Evolutionary conservation across 2,888 invertebrate genomes (phyloP).

Genomic region (Disparrhopalites patrizii): DNA sequence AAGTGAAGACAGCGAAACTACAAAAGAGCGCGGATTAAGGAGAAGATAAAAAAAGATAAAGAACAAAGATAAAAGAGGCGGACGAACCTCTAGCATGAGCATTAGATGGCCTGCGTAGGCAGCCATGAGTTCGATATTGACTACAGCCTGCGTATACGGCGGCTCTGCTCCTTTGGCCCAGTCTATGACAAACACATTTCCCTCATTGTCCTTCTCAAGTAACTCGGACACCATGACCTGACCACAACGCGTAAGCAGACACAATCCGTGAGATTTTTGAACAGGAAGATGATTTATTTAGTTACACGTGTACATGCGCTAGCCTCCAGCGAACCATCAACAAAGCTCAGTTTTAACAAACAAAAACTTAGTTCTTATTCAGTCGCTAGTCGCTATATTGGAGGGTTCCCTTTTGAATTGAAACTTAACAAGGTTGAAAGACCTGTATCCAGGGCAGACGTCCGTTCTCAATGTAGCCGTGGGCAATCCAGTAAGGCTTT

Average conservation of each 20-base stretch:
- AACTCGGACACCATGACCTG: slow-evolving; percentile 68
- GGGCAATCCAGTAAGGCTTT: slow-evolving; percentile 68
- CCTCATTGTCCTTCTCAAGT: slow-evolving; percentile 63
- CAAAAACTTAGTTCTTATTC: too few species aligned
- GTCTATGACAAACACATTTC: slow-evolving; percentile 74
- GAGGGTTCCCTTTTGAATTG: neutral
- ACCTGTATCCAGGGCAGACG: slow-evolving; percentile 68
- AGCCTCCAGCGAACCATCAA: too few species aligned
- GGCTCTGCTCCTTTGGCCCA: slow-evolving; percentile 83
- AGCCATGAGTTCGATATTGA: slow-evolving; percentile 81
- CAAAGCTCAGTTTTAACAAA: too few species aligned
- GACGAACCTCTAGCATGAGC: slow-evolving; percentile 53
- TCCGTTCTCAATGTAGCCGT: slow-evolving; percentile 83
- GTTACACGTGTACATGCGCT: too few species aligned
- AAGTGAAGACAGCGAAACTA: too few species aligned
- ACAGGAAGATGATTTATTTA: too few species aligned
- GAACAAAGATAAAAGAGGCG: too few species aligned
- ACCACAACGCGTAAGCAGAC: too few species aligned
- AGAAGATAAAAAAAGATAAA: too few species aligned
- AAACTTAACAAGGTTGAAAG: neutral
- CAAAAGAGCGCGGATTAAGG: too few species aligned
- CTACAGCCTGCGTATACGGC: slow-evolving; percentile 87
- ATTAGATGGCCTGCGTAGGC: slow-evolving; percentile 73
- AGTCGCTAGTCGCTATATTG: too few species aligned
- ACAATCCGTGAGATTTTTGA: too few species aligned